Evolutionary conservation across 2,888 invertebrate species (phyloP).

Genomic region (Crocallis elinguaria): DNA sequence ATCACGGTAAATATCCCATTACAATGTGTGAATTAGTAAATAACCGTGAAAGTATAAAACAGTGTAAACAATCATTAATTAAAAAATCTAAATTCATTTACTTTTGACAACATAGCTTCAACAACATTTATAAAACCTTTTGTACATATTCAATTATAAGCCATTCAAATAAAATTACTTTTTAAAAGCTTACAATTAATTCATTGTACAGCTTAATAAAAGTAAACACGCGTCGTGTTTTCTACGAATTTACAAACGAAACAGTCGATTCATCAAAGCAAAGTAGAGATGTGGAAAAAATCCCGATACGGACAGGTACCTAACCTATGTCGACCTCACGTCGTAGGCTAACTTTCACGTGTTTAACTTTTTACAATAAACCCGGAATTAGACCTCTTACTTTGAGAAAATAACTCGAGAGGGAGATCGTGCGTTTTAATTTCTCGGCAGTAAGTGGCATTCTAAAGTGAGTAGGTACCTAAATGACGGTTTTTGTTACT

Average conservation of each 20-base stretch:
- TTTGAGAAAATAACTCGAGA: conserved; percentile 3
- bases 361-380: conserved; percentile 24
- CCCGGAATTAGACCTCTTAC: conserved; percentile 17
- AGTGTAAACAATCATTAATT: no score
- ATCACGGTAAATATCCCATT: no score
- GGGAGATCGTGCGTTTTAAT: background rate
- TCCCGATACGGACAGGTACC: conserved; percentile 25
- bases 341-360: conserved; percentile 26
- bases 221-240: conserved; percentile 11
- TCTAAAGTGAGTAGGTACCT: background rate
- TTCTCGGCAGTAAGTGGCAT: background rate
- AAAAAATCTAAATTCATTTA: no score
- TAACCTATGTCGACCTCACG: conserved; percentile 31
- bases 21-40: no score
- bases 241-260: conserved; percentile 14
- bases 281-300: conserved; percentile 18
- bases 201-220: conserved; percentile 12
- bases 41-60: no score
- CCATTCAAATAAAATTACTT: conserved; percentile 5
- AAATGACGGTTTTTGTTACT: no score
- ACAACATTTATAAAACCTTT: background rate
- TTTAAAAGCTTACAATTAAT: background rate
- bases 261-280: conserved; percentile 18
- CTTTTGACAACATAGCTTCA: no score
- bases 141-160: background rate